Base-by-base conservation (phyloP, 2,888 invertebrate species). In the Zaprionus obscuricornis region DNA sequence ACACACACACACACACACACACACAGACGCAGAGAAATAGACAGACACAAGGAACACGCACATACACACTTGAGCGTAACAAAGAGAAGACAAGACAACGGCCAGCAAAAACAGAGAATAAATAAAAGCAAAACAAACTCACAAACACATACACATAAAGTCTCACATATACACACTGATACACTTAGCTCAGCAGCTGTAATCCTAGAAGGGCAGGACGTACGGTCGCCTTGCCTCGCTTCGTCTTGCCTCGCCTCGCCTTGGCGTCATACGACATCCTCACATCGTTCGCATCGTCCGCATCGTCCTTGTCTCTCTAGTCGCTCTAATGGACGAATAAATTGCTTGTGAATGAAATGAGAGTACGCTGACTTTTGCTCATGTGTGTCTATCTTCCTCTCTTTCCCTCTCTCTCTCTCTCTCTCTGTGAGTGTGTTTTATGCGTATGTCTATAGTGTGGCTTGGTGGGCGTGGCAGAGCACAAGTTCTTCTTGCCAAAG, bases 261-360 rank as follows among this genome's bases (percentile, higher is more conserved):
- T 5, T 4, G 5, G 7, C 5, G 7, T 4, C 22, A 22, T 4
- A 22, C 5, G 5, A 22, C 37, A 11, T 16, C 27, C 14, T 20
- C 40, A n/a, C 11, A 16, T 8, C 18, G 6, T 2, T n/a, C 22
- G 22, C 20, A 6, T 3, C 17, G n/a, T 18, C 46, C 1, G 1
- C 8, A 13, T 29, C 22, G 27, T 42, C 66, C 20, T 33, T 58
- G 47, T 42, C 56, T 49, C 66, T 49, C 59, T 60, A 73, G 73
- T 75, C 58, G 67, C 84, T 86, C 86, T 85, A 85, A 85, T 85
- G 86, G 84, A 83, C 83, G 85, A 77, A 85, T 85, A 85, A 85
- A 86, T 85, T 83, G 84, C 83, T 85, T 75, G 83, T 79, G 79
- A 86, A 85, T 84, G 82, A 83, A 76, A 82, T 84, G 85, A 78